Base-by-base conservation (phyloP, 2,797 vertebrate genomes). In the Enteromius paludinosus region DNA sequence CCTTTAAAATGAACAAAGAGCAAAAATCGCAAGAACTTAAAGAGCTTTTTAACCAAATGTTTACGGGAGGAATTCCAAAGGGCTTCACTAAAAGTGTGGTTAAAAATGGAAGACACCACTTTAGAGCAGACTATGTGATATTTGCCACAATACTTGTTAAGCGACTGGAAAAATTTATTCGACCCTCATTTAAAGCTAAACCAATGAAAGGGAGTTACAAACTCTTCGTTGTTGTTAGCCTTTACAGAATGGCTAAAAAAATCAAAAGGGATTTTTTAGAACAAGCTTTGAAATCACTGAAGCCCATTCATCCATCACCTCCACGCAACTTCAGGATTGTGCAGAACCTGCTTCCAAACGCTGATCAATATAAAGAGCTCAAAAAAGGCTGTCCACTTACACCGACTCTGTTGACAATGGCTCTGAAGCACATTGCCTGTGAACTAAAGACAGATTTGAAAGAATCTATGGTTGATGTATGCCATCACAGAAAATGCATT, bases 291-390 rank as follows among this genome's bases (percentile, higher is more conserved):
- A 20, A 0, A 4, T 23, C 23, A 4, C 8, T 80, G 12, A 78
- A 83, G 61, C 59, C 0, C 28, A 79, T 61, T 0, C 12, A 35
- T 6, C 70, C 70, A 20, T 59, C 61, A 1, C 66, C 59, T 2
- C 84, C 75, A 38, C 70, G 14, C 2, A 65, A 84, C 20, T 79
- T 82, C 23, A 30, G 20, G 14, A 56, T 87, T 65, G 28, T 87
- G 59, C 3, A 62, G 6, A 41, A 18, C 23, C 49, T 84, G n/a
- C 83, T 83, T 47, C 66, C 38, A 45, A 23, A 23, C 12, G 17
- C 0, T n/a, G 6, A 0, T 2, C 25, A 3, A 12, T 61, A 18
- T 17, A 70, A 30, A 54, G 2, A 33, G 41, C 77, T 79, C 3
- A 62, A 10, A 70, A 25, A 43, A 23, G 59, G 70, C 4, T 84